These are phyloP conservation scores for Stegastes partitus DNA, from an alignment of 2,113 vertebrate species.

Conservation along the genomic window DNA sequence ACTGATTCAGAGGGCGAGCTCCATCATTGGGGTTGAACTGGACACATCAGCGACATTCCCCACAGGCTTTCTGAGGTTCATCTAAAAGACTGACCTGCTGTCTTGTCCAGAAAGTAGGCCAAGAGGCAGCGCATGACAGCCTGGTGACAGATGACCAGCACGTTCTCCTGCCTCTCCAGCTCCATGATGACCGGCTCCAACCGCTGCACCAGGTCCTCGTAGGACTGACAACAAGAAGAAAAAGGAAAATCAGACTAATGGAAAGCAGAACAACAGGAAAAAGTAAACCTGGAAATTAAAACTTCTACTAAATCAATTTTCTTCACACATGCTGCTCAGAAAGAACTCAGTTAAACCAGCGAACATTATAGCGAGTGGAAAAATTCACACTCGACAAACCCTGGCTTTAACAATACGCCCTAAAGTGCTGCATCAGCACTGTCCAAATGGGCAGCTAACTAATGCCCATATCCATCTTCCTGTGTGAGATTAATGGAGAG, in stretches of 20 bases:
- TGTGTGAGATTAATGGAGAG: constrained; percentile 45
- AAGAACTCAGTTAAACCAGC: constrained; percentile 8
- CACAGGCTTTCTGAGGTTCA: neutral
- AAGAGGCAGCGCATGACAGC: constrained; percentile 98
- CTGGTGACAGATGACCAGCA: constrained; percentile 98
- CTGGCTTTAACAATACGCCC: constrained; percentile 16
- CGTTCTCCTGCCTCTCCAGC: constrained; percentile 97
- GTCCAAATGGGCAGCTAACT: neutral
- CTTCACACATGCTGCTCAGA: neutral
- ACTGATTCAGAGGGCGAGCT: too few relatives aligned
- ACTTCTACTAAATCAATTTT: neutral
- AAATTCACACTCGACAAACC: constrained; percentile 13
- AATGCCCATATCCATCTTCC: constrained; percentile 56
- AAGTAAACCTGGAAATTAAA: neutral
- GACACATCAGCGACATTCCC: too few relatives aligned
- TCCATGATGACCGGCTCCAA: constrained; percentile 99
- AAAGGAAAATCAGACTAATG: neutral
- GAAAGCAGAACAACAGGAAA: neutral
- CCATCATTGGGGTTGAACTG: too few relatives aligned
- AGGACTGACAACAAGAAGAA: constrained; percentile 86
- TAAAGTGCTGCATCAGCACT: neutral
- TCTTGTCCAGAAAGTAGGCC: constrained; percentile 97
- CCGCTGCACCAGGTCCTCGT: constrained; percentile 97
- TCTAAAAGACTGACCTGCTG: constrained; percentile 85
- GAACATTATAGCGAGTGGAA: constrained; percentile 15